A percentile compares a stretch with the other conserved stretches of the same genome.
Conservation (phyloP, 2,797 vertebrate genomes). For the Intellagama lesueurii region DNA sequence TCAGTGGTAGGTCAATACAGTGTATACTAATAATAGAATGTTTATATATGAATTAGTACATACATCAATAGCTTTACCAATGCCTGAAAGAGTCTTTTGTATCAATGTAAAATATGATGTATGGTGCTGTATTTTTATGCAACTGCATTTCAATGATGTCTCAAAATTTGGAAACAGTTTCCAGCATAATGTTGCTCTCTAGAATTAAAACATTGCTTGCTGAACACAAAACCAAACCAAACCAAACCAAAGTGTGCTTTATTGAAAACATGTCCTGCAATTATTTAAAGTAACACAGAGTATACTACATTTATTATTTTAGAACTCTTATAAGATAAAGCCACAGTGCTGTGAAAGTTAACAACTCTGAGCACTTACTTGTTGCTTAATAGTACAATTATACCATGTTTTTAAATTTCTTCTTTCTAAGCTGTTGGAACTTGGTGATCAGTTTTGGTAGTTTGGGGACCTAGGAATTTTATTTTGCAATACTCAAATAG, state of each 20-base stretch:
- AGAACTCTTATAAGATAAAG: constrained; percentile 58
- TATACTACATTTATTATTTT: constrained; percentile 62
- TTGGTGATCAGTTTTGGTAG: background rate
- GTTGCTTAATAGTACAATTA: background rate
- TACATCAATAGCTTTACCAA: background rate
- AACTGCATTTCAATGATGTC: background rate
- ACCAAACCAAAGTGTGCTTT: background rate
- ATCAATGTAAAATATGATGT: constrained; percentile 8
- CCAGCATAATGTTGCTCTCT: background rate
- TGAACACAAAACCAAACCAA: background rate
- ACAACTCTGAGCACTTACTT: background rate
- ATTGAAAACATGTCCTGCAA: background rate
- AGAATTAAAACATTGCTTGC: background rate
- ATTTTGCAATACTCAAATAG: constrained; percentile 5
- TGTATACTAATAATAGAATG: background rate
- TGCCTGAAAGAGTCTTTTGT: background rate
- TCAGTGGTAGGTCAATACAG: background rate
- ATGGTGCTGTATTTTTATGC: background rate
- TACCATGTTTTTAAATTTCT: background rate
- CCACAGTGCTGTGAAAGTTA: background rate
- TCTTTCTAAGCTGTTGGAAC: constrained; percentile 9
- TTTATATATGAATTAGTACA: background rate
- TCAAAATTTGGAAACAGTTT: background rate
- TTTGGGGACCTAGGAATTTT: background rate
- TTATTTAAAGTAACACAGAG: constrained; percentile 3